phyloP scores from a whole-genome alignment of 2,888 invertebrate species.

The Philaethria dido region DNA sequence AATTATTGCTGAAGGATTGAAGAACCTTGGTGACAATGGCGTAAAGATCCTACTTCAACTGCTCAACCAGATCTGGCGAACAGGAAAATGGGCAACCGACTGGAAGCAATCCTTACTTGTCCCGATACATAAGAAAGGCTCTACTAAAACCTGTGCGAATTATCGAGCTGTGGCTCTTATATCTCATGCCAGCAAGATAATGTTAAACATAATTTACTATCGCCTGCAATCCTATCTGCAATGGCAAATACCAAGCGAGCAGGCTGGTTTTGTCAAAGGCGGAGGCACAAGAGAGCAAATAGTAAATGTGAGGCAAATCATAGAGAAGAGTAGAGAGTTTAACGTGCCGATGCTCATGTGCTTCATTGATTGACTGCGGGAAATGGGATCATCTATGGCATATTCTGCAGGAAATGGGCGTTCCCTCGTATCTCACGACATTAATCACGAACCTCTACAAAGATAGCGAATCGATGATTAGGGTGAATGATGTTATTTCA shows the following conservation, averaged over 20 bases:
- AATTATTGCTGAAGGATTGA: neutral
- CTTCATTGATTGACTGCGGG: neutral
- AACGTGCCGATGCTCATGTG: conserved; percentile 6
- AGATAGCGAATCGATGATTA: neutral
- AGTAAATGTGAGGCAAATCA: conserved; percentile 18
- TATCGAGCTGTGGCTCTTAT: neutral
- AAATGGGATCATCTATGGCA: no score
- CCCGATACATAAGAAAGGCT: conserved; percentile 8
- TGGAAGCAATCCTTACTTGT: conserved; percentile 5
- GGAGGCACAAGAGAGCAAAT: conserved; percentile 22
- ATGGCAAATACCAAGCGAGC: conserved; percentile 8
- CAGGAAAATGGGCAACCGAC: neutral
- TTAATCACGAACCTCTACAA: neutral
- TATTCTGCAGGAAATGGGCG: no score
- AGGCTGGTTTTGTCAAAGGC: conserved; percentile 13
- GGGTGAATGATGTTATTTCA: neutral
- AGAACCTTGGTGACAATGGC: neutral
- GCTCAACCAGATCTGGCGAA: neutral
- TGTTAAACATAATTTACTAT: neutral
- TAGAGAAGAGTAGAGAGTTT: conserved; percentile 16
- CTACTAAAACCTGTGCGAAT: neutral
- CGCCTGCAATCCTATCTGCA: neutral
- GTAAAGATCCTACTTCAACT: neutral
- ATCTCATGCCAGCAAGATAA: neutral
- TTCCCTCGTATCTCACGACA: neutral